Conservation (phyloP, 1,140 invertebrate genomes). For the Agrilus planipennis region DNA sequence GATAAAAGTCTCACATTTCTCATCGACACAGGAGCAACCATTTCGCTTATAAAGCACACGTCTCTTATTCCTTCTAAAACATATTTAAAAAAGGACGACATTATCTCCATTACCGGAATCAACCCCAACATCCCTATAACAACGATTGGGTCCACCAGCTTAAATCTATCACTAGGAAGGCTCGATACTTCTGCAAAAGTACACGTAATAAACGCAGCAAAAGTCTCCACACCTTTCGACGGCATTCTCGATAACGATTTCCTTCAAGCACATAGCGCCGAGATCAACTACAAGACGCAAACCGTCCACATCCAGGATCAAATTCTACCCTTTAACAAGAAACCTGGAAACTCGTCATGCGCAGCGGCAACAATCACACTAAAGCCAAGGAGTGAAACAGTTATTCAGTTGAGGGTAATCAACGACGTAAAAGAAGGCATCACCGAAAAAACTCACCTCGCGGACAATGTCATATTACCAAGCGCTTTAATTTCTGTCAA, state of each 20-base stretch:
- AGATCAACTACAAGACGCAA: conserved; percentile 1
- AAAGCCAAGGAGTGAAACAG: neutral
- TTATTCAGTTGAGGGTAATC: neutral
- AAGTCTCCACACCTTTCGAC: conserved; percentile 1
- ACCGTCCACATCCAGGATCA: neutral
- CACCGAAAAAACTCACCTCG: neutral
- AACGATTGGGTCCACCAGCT: neutral
- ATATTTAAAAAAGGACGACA: neutral
- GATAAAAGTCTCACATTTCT: conserved; percentile 3
- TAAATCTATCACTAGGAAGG: neutral
- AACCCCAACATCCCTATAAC: neutral
- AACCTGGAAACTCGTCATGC: neutral
- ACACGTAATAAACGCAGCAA: neutral
- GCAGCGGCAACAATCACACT: neutral
- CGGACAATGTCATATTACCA: neutral
- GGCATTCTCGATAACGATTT: conserved; percentile 3
- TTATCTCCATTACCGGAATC: neutral
- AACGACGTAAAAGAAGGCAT: neutral
- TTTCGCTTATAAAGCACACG: neutral
- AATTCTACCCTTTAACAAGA: neutral
- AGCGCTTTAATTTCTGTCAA: neutral
- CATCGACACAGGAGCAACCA: conserved; percentile 1
- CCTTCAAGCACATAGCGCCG: neutral
- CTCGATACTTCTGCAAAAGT: neutral
- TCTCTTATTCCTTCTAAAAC: neutral